Evolutionary conservation across 2,797 vertebrate species (phyloP).

Genomic region (Ctenochaetus hawaiiensis): DNA sequence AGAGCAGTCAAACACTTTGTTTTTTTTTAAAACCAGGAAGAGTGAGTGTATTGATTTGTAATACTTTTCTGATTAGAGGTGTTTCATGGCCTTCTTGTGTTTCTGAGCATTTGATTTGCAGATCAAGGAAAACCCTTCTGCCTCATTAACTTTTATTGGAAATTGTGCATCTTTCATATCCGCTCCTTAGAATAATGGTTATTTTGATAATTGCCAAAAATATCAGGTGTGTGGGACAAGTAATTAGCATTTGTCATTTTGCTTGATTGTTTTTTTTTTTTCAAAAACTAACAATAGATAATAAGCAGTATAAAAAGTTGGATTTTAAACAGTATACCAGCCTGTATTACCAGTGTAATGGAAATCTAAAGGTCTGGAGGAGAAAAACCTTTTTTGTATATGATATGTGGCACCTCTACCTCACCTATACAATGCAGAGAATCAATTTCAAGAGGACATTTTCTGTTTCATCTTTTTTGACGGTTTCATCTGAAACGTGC

Average conservation of each 20-base stretch:
- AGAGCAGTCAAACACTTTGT: constrained; percentile 29
- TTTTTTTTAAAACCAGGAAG: constrained; percentile 23
- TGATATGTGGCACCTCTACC: background rate
- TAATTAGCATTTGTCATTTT: constrained; percentile 53
- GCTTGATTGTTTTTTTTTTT: constrained; percentile 57
- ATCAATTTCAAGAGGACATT: constrained; percentile 9
- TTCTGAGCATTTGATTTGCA: constrained; percentile 37
- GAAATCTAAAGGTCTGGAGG: background rate
- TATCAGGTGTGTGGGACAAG: constrained; percentile 34
- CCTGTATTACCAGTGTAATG: background rate
- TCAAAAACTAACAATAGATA: constrained; percentile 38
- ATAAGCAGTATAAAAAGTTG: constrained; percentile 5
- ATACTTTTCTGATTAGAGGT: constrained; percentile 26
- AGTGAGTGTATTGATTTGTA: constrained; percentile 34
- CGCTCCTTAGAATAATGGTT: constrained; percentile 47
- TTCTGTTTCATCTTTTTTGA: constrained; percentile 21
- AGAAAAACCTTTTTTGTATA: background rate
- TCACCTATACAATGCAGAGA: background rate
- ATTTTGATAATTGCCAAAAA: constrained; percentile 63
- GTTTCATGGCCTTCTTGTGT: constrained; percentile 24
- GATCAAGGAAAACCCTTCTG: constrained; percentile 38
- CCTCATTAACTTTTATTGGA: constrained; percentile 56
- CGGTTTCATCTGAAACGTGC: constrained; percentile 17
- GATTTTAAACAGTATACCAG: background rate
- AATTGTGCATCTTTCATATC: constrained; percentile 50